A percentile compares a stretch with the other conserved stretches of the same genome.
These are phyloP conservation scores for Poecile atricapillus DNA, from an alignment of 2,113 vertebrate species.

Conservation along the genomic window DNA sequence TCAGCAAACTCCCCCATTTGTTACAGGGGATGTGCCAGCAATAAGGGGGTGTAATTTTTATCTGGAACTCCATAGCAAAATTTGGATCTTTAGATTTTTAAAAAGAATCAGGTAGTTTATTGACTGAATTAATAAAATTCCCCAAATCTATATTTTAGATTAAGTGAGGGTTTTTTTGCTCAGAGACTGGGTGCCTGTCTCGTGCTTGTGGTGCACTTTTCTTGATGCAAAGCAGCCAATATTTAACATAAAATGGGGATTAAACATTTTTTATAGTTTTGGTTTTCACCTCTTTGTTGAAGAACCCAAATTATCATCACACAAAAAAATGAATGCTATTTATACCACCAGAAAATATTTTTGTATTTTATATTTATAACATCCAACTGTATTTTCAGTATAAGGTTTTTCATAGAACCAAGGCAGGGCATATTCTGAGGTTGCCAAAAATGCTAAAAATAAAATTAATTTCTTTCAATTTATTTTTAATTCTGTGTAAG, in stretches of 20 bases:
- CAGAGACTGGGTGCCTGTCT: neutral
- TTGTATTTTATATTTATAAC: neutral
- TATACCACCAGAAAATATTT: neutral
- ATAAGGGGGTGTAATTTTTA: neutral
- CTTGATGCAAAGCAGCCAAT: neutral
- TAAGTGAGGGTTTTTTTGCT: neutral
- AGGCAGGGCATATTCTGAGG: rapidly evolving
- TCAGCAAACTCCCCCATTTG: conserved; percentile 73
- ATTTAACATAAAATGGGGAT: neutral
- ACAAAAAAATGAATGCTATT: neutral
- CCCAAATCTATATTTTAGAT: neutral
- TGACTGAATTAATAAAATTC: neutral
- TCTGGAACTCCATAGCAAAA: neutral
- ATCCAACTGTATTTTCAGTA: rapidly evolving
- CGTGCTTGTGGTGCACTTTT: rapidly evolving
- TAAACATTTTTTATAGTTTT: neutral
- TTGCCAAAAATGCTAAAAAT: neutral
- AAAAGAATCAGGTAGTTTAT: neutral
- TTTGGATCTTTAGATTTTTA: neutral
- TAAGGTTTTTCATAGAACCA: neutral
- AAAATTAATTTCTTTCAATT: neutral
- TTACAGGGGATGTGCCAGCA: conserved; percentile 65
- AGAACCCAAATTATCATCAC: neutral
- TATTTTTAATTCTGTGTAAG: neutral
- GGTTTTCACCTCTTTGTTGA: neutral